Base-by-base conservation (phyloP, 2,797 vertebrate species). In the Urophycis tenuis region DNA sequence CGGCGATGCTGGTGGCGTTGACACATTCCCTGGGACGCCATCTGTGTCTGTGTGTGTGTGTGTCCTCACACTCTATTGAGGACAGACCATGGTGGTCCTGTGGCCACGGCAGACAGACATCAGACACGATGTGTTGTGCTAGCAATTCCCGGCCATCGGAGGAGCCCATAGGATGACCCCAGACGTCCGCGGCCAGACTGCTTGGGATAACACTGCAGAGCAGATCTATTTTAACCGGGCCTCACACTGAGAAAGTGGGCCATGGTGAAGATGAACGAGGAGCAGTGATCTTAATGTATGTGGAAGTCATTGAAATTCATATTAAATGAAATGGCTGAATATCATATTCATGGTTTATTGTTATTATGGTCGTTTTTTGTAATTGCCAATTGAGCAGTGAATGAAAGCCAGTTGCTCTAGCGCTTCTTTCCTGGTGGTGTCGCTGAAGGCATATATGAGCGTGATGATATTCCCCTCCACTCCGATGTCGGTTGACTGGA, bases 361-460 rank as follows among this genome's bases (percentile, higher is more conserved):
- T n/a, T n/a, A n/a, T n/a, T n/a, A n/a, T n/a, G n/a, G n/a, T n/a
- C n/a, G n/a, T n/a, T n/a, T n/a, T n/a, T n/a, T n/a, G n/a, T n/a
- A n/a, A n/a, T n/a, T n/a, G n/a, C 11, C 31, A 17, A 72, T 19
- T 72, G 34, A 9, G 34, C 1, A 72, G 25, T 12, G 33, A 73
- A 73, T 35, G 10, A 35, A 34, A 67, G 17, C 39, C 17, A 41
- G 25, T 6, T 70, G 74, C 45, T 32, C 2, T 69, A n/a, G 32
- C 7, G 3, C 22, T 80, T 49, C 45, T 7, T 5, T 73, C 88
- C 93, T 81, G 83, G 79, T 77, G 93, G 87, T 90, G 93, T 90
- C 91, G 82, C 88, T 75, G 73, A 76, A 89, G 81, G 80, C 12
- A 12, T 41, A 41, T 81, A 77, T 35, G 72, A 77, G 78, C 78